These are phyloP conservation scores for Illadopsis cleaveri DNA, from an alignment of 2,113 vertebrate species.

Conservation along the genomic window DNA sequence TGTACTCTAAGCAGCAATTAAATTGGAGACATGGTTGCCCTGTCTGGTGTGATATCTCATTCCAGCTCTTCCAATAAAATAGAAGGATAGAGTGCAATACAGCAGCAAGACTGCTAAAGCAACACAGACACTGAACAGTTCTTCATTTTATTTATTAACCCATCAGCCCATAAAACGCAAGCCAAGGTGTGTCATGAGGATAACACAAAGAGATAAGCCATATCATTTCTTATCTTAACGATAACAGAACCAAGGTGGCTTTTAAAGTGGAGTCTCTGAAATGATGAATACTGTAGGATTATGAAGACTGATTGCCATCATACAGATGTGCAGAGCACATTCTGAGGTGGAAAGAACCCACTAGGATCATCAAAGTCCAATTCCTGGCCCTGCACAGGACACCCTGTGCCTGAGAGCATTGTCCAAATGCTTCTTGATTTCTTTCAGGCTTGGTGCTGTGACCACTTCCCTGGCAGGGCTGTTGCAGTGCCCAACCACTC, in stretches of 20 bases:
- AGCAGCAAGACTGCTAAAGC: background rate
- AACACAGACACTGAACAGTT: background rate
- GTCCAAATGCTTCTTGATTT: background rate
- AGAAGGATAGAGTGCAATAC: background rate
- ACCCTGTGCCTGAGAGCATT: background rate
- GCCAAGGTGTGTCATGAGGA: background rate
- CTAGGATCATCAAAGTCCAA: background rate
- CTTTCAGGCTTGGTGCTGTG: background rate
- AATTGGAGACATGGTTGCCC: background rate
- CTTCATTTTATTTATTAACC: background rate
- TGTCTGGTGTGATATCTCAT: background rate
- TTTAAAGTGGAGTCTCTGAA: background rate
- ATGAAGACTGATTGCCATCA: background rate
- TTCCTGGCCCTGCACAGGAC: background rate
- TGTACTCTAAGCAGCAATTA: background rate
- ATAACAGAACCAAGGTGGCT: background rate
- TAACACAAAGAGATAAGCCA: background rate
- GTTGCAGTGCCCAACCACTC: background rate
- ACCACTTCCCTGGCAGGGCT: background rate
- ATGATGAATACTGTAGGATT: background rate
- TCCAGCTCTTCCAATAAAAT: background rate
- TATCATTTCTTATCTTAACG: background rate
- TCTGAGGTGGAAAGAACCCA: background rate
- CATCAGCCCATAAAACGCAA: background rate
- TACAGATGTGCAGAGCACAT: background rate